These are phyloP conservation scores for Cistogaster globosa DNA, from an alignment of 2,888 invertebrate species.

Conservation along the genomic window DNA sequence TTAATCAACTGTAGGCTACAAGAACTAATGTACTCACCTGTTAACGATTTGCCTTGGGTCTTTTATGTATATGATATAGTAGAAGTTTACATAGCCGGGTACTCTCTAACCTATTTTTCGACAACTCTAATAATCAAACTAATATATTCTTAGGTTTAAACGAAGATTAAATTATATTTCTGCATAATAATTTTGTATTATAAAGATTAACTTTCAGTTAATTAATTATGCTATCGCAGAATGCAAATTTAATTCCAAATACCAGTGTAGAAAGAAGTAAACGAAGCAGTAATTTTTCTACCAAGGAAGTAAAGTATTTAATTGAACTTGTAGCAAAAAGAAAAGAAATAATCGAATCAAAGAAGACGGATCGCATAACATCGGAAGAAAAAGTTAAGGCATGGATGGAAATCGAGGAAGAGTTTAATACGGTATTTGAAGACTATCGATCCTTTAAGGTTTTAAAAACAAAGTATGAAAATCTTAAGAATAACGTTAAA, in stretches of 20 bases:
- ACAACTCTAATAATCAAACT: constrained; percentile 12
- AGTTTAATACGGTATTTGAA: constrained; percentile 54
- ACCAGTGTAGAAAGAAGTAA: constrained; percentile 18
- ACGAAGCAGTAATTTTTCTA: constrained; percentile 55
- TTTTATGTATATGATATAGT: too few relatives aligned
- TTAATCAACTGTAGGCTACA: too few relatives aligned
- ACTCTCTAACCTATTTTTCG: not conserved
- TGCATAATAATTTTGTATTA: not conserved
- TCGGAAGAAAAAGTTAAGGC: constrained; percentile 57
- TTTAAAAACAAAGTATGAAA: constrained; percentile 57
- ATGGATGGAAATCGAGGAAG: constrained; percentile 56
- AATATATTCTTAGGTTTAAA: constrained; percentile 49
- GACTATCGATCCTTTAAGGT: constrained; percentile 50
- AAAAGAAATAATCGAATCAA: constrained; percentile 53
- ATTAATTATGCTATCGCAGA: constrained; percentile 22
- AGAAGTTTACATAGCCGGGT: too few relatives aligned
- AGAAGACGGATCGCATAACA: constrained; percentile 45
- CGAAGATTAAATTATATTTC: constrained; percentile 42
- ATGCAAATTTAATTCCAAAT: constrained; percentile 13
- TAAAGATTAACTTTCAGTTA: constrained; percentile 52
- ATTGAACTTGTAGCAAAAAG: constrained; percentile 43
- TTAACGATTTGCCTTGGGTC: too few relatives aligned
- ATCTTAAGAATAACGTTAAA: constrained; percentile 48
- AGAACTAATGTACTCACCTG: too few relatives aligned
- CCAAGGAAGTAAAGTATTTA: constrained; percentile 49